Percentiles rank a stretch among this genome's conserved stretches.
Conservation (phyloP, 2,888 invertebrate genomes). For the Chirona hameri region DNA sequence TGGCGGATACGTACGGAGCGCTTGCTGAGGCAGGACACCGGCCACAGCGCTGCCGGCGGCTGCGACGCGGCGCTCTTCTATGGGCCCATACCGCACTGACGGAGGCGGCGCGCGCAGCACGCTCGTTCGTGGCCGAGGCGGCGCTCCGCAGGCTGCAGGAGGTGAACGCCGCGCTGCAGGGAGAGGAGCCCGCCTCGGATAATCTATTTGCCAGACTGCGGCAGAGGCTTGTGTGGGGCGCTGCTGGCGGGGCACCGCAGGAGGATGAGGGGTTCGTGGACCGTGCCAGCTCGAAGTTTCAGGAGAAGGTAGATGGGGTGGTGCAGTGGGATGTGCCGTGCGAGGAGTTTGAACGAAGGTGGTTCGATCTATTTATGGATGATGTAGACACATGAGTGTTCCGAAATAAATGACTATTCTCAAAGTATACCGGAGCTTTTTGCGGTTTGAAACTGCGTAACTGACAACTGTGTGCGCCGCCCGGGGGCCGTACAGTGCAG, state of each 20-base stretch:
- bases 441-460: too few relatives aligned
- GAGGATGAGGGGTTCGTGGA: background rate
- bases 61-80: background rate
- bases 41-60: background rate
- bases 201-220: background rate
- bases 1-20: background rate
- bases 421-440: too few relatives aligned
- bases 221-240: background rate
- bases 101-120: background rate
- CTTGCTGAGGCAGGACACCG: background rate
- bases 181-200: background rate
- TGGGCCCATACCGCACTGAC: background rate
- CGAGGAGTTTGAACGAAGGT: background rate
- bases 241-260: too few relatives aligned
- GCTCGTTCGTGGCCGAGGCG: slow-evolving; percentile 1
- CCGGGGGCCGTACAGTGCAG: too few relatives aligned
- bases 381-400: background rate
- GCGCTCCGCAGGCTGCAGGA: background rate
- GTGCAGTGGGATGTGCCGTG: background rate
- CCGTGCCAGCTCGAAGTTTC: background rate
- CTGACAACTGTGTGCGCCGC: too few relatives aligned
- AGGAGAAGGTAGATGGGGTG: background rate
- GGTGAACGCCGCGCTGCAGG: background rate
- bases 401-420: too few relatives aligned
- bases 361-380: background rate